Base-by-base conservation (phyloP, 2,888 invertebrate genomes). In the Drosophila pullipes region DNA sequence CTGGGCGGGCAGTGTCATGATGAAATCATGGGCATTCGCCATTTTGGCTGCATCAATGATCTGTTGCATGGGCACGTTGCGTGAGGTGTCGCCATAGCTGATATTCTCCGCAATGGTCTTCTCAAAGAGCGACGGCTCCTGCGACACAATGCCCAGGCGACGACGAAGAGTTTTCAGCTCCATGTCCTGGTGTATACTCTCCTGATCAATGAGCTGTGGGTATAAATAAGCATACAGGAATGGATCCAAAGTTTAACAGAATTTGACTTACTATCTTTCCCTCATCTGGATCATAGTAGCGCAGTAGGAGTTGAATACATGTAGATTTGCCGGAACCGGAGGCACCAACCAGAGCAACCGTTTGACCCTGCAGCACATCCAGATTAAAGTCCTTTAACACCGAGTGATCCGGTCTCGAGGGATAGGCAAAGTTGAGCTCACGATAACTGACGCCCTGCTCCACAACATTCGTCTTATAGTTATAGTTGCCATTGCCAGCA, bases 111-210 rank as follows among this genome's bases (percentile, higher is more conserved):
- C 96, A 70, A 99, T 97, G 22, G 97, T 97, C 65, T 97, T 95
- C 92, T 97, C 97, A 93, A 98, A 98, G 2, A 98, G 94, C 6
- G 97, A 95, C 0, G 98, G 98, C 89, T 98, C 98, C 93, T 99
- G 98, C 18, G 97, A 97, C 1, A 98, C 96, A 65, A 98, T 96
- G 3, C 98, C 98, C 69, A 98, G 95, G 74, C 97, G 96, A 44
- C 95, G 94, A 62, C 98, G 94, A 11, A 97, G 92, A 89, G 95
- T 95, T 22, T 94, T 92, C 11, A 97, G 92, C 0, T 93, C 93
- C 52, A 95, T 94, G 81, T 95, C 95, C 0, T 89, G 84, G 0
- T 92, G 93, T 58, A 96, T 95, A 90, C 96, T 92, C 88, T 95
- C 74, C 93, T 93, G 64, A 92, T 93, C 78, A 95, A 95, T 88